Conservation (phyloP, 2,888 invertebrate species). For the Drosophila peninsularis region DNA sequence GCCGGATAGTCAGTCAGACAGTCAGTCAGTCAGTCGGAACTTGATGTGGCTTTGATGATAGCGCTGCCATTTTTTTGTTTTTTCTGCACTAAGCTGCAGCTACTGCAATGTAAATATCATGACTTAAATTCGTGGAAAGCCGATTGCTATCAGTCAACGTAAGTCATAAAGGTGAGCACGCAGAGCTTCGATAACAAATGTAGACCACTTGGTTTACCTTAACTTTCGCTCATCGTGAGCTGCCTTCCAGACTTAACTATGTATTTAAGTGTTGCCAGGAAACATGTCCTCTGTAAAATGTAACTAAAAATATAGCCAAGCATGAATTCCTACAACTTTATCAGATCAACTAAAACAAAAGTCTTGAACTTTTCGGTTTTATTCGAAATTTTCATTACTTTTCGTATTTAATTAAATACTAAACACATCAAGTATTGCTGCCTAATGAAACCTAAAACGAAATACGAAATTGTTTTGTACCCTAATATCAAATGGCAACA, state of each 20-base stretch:
- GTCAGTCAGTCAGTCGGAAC: not conserved
- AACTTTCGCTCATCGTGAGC: not conserved
- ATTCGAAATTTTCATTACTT: too few relatives aligned
- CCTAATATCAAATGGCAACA: too few relatives aligned
- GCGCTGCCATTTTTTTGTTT: slow-evolving; percentile 3
- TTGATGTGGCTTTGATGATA: slow-evolving; percentile 26
- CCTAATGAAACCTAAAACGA: too few relatives aligned
- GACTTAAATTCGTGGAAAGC: slow-evolving; percentile 48
- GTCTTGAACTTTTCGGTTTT: too few relatives aligned
- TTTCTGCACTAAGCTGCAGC: slow-evolving; percentile 31
- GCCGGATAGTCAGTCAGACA: slow-evolving; percentile 12
- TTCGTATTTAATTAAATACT: too few relatives aligned
- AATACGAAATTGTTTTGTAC: too few relatives aligned
- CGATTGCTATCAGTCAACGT: slow-evolving; percentile 60
- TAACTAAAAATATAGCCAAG: too few relatives aligned
- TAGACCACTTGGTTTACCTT: not conserved
- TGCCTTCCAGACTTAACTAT: not conserved
- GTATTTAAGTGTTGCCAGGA: not conserved
- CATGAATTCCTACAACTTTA: too few relatives aligned
- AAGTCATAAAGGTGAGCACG: slow-evolving; percentile 7
- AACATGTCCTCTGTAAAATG: not conserved
- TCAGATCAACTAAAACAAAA: too few relatives aligned
- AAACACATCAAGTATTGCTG: too few relatives aligned
- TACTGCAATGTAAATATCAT: slow-evolving; percentile 33
- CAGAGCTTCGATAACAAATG: slow-evolving; percentile 5